Conservation (phyloP, 2,888 invertebrate genomes). For the Plutella xylostella region DNA sequence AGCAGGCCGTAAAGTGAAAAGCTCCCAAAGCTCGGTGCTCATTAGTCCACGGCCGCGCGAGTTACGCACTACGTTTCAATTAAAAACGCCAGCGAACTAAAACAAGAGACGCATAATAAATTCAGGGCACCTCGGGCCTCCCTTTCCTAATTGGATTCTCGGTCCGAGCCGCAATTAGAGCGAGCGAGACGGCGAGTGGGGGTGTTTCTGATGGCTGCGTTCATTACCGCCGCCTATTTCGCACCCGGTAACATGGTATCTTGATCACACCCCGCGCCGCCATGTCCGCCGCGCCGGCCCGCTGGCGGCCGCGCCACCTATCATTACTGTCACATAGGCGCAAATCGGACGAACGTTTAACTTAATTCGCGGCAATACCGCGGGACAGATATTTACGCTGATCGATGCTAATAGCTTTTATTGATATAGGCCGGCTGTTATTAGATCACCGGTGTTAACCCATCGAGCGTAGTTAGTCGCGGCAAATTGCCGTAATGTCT, state of each 20-base stretch:
- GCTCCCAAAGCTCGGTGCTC: constrained; percentile 29
- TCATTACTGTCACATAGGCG: constrained; percentile 37
- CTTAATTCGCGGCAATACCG: constrained; percentile 52
- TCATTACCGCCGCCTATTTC: constrained; percentile 6
- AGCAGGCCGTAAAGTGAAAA: constrained; percentile 19
- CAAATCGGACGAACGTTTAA: constrained; percentile 36
- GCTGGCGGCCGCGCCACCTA: constrained; percentile 21
- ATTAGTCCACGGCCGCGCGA: constrained; percentile 33
- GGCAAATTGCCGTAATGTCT: constrained; percentile 53
- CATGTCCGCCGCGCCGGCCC: constrained; percentile 23
- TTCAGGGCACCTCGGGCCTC: constrained; percentile 41
- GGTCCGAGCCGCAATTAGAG: constrained; percentile 53
- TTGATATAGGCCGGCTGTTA: constrained; percentile 60
- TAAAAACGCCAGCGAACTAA: constrained; percentile 48
- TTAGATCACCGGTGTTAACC: constrained; percentile 34
- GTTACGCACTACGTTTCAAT: constrained; percentile 58
- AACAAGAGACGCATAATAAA: constrained; percentile 54
- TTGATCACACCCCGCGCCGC: constrained; percentile 16
- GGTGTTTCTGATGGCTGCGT: background rate
- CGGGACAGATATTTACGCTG: constrained; percentile 52
- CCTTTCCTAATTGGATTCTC: constrained; percentile 54
- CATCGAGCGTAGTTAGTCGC: constrained; percentile 35
- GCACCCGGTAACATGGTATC: constrained; percentile 19
- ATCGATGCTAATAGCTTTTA: constrained; percentile 64
- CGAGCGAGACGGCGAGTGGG: constrained; percentile 29